Evolutionary conservation across 2,888 invertebrate species (phyloP).

Genomic region (Drosophila conformis): DNA sequence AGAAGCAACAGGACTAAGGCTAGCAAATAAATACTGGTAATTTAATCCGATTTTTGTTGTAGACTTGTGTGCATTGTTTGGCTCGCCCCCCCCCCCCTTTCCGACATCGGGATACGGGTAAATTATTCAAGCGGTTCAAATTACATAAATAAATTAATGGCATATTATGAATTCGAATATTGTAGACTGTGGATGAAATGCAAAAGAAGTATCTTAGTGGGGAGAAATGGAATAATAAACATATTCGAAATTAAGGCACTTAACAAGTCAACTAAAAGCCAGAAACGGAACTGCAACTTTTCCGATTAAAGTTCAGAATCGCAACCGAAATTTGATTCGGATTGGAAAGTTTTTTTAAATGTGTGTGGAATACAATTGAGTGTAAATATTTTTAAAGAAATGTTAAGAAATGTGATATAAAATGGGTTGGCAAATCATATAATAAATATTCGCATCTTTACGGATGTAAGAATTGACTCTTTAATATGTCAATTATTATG

Average conservation of each 20-base stretch:
- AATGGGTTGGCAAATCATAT: neutral
- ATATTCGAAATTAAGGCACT: neutral
- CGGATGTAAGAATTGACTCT: too few relatives aligned
- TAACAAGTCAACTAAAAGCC: neutral
- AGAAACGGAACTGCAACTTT: neutral
- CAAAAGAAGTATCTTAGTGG: neutral
- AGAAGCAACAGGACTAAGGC: neutral
- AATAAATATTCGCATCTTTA: neutral
- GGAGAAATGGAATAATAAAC: neutral
- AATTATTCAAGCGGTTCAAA: slow-evolving; percentile 33
- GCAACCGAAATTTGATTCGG: neutral
- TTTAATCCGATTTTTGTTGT: slow-evolving; percentile 46
- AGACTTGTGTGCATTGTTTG: neutral
- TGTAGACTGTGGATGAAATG: neutral
- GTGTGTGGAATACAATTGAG: too few relatives aligned
- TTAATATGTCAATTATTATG: too few relatives aligned
- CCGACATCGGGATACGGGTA: slow-evolving; percentile 4
- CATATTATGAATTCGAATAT: slow-evolving; percentile 29
- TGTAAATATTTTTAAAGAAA: neutral
- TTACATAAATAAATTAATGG: slow-evolving; percentile 44
- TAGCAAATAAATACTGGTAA: slow-evolving; percentile 2
- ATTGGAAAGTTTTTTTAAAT: neutral
- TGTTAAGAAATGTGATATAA: neutral
- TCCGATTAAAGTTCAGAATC: neutral
- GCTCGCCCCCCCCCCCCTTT: neutral